Evolutionary conservation across 2,113 vertebrate species (phyloP).

Genomic region (Oncorhynchus masou): DNA sequence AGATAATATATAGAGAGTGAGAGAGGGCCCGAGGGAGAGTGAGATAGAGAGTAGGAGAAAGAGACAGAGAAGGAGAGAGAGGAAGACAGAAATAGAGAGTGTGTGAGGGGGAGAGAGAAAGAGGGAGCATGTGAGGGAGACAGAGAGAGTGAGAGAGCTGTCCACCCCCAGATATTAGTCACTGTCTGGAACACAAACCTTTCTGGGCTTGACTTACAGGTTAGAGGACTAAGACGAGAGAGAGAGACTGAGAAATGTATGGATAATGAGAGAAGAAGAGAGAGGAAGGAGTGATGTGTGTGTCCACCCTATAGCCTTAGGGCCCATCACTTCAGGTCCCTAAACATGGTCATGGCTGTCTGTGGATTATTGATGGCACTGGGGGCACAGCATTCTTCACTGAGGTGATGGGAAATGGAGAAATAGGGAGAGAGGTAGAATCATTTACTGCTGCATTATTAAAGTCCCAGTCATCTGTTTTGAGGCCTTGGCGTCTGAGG

Average conservation of each 20-base stretch:
- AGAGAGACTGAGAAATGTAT: background rate
- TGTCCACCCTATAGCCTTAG: background rate
- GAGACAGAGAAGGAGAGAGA: background rate
- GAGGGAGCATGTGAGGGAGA: background rate
- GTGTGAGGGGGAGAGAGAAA: background rate
- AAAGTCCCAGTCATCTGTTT: background rate
- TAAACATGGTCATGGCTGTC: background rate
- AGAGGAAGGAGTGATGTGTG: background rate
- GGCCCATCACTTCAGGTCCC: background rate
- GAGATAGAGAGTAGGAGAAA: too few species aligned
- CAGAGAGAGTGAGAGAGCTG: conserved; percentile 6
- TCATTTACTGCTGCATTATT: conserved; percentile 4
- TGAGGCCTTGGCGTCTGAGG: background rate
- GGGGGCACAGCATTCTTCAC: background rate
- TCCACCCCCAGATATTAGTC: conserved; percentile 23
- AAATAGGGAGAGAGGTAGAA: background rate
- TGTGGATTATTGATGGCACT: background rate
- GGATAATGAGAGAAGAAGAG: background rate
- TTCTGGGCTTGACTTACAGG: background rate
- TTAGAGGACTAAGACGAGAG: background rate
- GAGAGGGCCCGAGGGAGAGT: background rate
- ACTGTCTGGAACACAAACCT: background rate
- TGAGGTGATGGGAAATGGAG: background rate
- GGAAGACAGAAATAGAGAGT: background rate
- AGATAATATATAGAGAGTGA: background rate